phyloP scores from a whole-genome alignment of 2,113 vertebrate genomes.

The Syrrhaptes paradoxus region DNA sequence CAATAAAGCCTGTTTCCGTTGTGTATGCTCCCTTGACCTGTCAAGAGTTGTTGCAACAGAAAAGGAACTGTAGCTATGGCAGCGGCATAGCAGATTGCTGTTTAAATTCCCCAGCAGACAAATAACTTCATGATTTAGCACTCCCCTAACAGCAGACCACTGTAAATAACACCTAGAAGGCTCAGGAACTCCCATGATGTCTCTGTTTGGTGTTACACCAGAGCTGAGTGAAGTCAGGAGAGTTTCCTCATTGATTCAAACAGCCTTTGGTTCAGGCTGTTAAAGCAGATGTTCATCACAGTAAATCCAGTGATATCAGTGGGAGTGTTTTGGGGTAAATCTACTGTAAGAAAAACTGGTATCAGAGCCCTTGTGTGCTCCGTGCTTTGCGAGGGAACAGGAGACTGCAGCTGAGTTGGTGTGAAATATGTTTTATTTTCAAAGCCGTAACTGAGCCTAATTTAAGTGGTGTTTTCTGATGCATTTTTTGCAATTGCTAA shows the following conservation, averaged over 20 bases:
- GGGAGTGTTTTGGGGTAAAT: background rate
- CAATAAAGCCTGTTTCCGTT: background rate
- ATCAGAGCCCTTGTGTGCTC: background rate
- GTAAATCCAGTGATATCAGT: background rate
- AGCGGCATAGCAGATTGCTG: background rate
- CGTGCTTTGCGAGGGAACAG: background rate
- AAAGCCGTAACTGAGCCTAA: background rate
- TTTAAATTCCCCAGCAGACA: constrained; percentile 27
- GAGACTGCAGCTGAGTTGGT: background rate
- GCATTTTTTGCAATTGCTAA: background rate
- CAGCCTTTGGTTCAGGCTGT: background rate
- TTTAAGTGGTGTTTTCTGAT: background rate
- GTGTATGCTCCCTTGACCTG: background rate
- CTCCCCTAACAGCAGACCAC: background rate
- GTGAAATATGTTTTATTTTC: background rate
- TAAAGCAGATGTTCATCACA: background rate
- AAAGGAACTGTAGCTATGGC: background rate
- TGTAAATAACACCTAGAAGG: constrained; percentile 31
- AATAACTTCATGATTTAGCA: background rate
- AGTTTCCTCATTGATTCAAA: background rate
- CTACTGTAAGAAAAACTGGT: background rate
- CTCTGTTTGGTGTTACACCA: background rate
- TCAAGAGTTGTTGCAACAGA: constrained; percentile 1
- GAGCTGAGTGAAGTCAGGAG: background rate
- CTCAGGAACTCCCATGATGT: background rate